Base-by-base conservation (phyloP, 1,140 invertebrate genomes). In the Eciton burchellii region DNA sequence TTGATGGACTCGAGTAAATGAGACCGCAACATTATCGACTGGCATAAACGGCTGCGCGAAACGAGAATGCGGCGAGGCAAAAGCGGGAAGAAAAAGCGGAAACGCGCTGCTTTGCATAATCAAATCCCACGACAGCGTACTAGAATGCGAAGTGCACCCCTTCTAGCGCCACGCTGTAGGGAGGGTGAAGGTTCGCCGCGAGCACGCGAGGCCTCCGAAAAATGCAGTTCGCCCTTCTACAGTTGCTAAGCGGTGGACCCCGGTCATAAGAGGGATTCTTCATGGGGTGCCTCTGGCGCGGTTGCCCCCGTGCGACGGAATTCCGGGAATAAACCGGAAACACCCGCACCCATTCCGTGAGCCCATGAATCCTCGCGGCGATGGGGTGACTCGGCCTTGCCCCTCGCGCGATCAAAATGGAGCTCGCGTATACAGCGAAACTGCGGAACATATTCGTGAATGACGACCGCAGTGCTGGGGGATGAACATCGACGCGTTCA, bases 81-180 rank as follows among this genome's bases (percentile, higher is more conserved):
- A n/a, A 66, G n/a, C n/a, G 45, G 19, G 54, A 65, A 6, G 79
- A 83, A 81, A 54, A 76, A 87, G 76, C 82, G 70, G 74, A 87
- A 79, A 87, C 74, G 74, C 54, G 81, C 63, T 82, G 83, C 71
- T 92, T 91, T 91, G 88, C 91, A 92, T 92, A 92, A 92, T 92
- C 91, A 92, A 91, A 92, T 91, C 90, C 85, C 83, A 81, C 90
- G 87, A 92, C 90, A 92, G 89, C 90, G 86, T 88, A 89, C 85
- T 72, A 89, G 91, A 91, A 91, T 91, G 89, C 88, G 85, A 87
- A 91, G 84, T 88, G 81, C 82, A 89, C 83, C 87, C 82, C 45
- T 54, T 63, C 26, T 47, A 62, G 65, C 24, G 24, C 26, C 45
- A 68, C 65, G 71, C n/a, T n/a, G n/a, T 49, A 85, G 63, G 45